Evolutionary conservation across 2,797 vertebrate genomes (phyloP), one percentile per base, ranked within the genome.

Genomic region (Schizothorax lantsangensis): DNA sequence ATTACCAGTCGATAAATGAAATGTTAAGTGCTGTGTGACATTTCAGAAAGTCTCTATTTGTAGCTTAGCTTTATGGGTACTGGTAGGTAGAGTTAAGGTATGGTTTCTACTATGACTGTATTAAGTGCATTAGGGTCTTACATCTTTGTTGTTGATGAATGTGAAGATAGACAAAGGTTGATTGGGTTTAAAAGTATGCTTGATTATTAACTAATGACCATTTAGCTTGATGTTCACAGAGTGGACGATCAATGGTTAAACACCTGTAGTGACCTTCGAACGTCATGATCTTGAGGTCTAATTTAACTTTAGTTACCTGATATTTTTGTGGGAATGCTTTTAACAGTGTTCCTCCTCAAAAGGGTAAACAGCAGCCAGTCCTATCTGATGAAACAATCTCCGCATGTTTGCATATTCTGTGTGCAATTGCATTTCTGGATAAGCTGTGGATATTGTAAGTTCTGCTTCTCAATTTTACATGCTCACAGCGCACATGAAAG

Each of bases 1-100:
- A 85, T 90, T 90, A 89, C 88, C 69, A 85, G 82, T 86, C 73
- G 80, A 84, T 86, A 90, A 91, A 91, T 90, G 83, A 88, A 91
- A 90, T 89, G 87, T 88, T 88, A 89, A 91, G 89, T 84, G 90
- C 88, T 86, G 79, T 78, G 72, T 91, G 90, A 88, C 89, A 89
- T 90, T 90, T 90, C 84, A 87, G 81, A 84, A 90, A 83, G 86
- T 89, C 84, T 88, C 38, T 47, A 72, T 84, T 87, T 89, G 86
- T 66, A 85, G 86, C 87, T 88, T 84, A 88, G 82, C 87, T 87
- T 89, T 88, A 88, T 81, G 62, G 74, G n/a, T 62, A 71, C 78
- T 77, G 45, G 71, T 49, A 79, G 82, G 69, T 73, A 85, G 59
- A 49, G 84, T 38, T 83, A 82, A 86, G 6, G 66, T 26, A 15